These are phyloP conservation scores for Fratercula arctica DNA, from an alignment of 2,797 vertebrate species.

Conservation along the genomic window DNA sequence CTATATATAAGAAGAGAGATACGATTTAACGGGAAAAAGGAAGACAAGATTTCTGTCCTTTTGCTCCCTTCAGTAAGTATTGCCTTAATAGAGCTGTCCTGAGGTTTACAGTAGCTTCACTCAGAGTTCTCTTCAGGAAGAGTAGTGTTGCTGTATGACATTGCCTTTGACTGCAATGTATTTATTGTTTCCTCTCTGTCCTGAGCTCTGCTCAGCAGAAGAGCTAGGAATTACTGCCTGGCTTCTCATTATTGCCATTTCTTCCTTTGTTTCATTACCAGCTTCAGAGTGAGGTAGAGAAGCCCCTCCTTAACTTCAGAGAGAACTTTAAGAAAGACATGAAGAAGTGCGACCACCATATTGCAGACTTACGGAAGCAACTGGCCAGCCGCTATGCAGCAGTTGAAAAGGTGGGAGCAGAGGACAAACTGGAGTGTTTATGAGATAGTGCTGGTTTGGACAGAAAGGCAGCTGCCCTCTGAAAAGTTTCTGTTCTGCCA, in stretches of 20 bases:
- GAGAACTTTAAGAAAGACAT: slow-evolving; percentile 99
- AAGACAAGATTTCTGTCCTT: neutral
- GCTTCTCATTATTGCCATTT: neutral
- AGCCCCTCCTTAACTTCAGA: slow-evolving; percentile 91
- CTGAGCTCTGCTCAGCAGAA: neutral
- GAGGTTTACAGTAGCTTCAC: neutral
- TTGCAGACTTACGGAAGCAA: slow-evolving; percentile 92
- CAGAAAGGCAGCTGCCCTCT: neutral
- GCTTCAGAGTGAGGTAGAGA: slow-evolving; percentile 97
- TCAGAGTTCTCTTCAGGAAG: neutral
- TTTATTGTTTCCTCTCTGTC: neutral
- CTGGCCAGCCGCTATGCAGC: slow-evolving; percentile 88
- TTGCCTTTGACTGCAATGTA: neutral
- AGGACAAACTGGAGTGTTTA: neutral
- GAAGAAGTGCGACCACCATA: slow-evolving; percentile 97
- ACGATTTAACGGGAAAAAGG: neutral
- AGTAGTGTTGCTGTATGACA: neutral
- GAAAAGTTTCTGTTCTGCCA: neutral
- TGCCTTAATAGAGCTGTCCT: neutral
- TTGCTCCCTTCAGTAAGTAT: neutral
- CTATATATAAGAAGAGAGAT: neutral
- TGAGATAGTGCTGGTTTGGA: neutral
- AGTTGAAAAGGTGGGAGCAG: slow-evolving; percentile 88
- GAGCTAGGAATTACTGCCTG: neutral
- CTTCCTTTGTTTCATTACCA: slow-evolving; percentile 48